Conservation (phyloP, 2,797 vertebrate species). For the Sciaenops ocellatus region DNA sequence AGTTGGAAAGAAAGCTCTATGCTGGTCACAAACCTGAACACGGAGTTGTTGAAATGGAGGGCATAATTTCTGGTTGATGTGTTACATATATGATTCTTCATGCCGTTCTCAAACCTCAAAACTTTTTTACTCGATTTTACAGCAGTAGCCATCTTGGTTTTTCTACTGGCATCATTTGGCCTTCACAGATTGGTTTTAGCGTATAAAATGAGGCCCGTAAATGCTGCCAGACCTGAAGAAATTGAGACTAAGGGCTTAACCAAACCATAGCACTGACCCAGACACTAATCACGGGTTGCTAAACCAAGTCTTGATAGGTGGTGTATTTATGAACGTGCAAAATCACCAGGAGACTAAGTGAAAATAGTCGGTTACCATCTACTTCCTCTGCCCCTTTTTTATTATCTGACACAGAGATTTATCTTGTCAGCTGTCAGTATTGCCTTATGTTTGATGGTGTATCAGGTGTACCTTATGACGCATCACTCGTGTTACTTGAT, state of each 20-base stretch:
- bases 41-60: slow-evolving; percentile 67
- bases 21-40: slow-evolving; percentile 62
- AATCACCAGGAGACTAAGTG: slow-evolving; percentile 48
- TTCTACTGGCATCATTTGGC: slow-evolving; percentile 27
- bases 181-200: slow-evolving; percentile 51
- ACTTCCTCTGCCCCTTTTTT: slow-evolving; percentile 15
- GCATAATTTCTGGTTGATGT: slow-evolving; percentile 49
- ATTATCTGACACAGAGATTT: slow-evolving; percentile 18
- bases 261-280: slow-evolving; percentile 56
- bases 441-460: slow-evolving; percentile 1
- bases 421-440: slow-evolving; percentile 27
- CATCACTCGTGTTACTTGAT: not conserved
- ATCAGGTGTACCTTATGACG: slow-evolving; percentile 10
- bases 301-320: slow-evolving; percentile 60
- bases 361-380: slow-evolving; percentile 43
- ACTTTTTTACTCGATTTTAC: slow-evolving; percentile 54
- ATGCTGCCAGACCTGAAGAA: slow-evolving; percentile 53
- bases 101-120: slow-evolving; percentile 59
- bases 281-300: slow-evolving; percentile 67
- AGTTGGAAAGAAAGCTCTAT: slow-evolving; percentile 62
- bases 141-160: slow-evolving; percentile 47
- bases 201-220: slow-evolving; percentile 62
- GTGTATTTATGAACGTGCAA: slow-evolving; percentile 62
- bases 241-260: slow-evolving; percentile 60
- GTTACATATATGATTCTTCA: slow-evolving; percentile 61